Base-by-base conservation (phyloP, 35 echinoderm and acorn worm species). In the Chiridota heheva region DNA sequence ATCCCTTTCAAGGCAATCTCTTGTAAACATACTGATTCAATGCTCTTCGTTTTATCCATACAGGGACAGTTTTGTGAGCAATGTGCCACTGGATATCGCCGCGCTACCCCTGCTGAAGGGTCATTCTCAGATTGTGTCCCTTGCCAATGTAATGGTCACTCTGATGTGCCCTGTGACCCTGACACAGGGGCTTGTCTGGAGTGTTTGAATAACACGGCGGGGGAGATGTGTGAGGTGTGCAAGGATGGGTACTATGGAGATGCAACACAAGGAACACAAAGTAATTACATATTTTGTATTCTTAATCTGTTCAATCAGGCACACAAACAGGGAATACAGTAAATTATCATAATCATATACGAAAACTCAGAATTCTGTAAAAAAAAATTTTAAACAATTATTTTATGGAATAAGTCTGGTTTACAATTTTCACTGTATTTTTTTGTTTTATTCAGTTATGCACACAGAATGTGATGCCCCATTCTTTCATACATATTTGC, bases 31-130 rank as follows among this genome's bases (percentile, higher is more conserved):
- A n/a, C n/a, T n/a, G n/a, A n/a, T n/a, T n/a, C n/a, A n/a, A n/a
- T n/a, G n/a, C n/a, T n/a, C n/a, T n/a, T n/a, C n/a, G n/a, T n/a
- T 26, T 60, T 30, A 42, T 15, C 22, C 69, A 81, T 45, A 36
- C 42, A 97, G 93, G 93, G 93, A 46, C 60, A 63, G 25, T 97
- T 97, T 70, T 97, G 93, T 65, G 93, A 97, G 59, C 27, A 58
- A 15, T 97, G 93, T 84, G 79, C 89, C 0, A 60, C 79, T 20
- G 88, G 88, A 3, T 91, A 58, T 58, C 69, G 78, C 39, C 40
- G 93, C 30, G 58, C 32, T 2, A 56, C 67, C 2, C 70, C 89
- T 24, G 72, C 27, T 7, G 20, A 47, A 22, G 93, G 88, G 2
- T 58, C 93, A 15, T 91, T 97, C 80, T 83, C 88, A 7, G 72